phyloP scores from a whole-genome alignment of 2,888 invertebrate species.

The Lochmaea capreae region DNA sequence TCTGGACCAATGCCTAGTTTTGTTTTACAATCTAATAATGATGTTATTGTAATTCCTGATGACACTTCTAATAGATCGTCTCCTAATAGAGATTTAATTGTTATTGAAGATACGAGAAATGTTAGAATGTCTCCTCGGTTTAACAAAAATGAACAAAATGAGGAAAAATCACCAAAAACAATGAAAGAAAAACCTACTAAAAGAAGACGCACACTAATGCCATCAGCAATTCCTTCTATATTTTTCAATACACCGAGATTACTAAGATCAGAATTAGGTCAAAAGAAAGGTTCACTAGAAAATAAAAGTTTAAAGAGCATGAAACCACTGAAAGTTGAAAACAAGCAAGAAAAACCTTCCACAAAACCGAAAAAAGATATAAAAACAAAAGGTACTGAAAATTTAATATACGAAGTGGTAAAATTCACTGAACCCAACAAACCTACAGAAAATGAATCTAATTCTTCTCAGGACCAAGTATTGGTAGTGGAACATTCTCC shows the following conservation, averaged over 20 bases:
- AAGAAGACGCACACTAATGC: constrained; percentile 36
- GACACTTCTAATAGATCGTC: constrained; percentile 16
- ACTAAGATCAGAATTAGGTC: constrained; percentile 40
- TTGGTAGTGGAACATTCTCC: constrained; percentile 31
- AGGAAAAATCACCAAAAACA: not conserved
- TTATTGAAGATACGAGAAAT: constrained; percentile 19
- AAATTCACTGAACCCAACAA: constrained; percentile 16
- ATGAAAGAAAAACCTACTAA: constrained; percentile 34
- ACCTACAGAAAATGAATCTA: not conserved
- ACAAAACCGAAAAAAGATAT: constrained; percentile 23
- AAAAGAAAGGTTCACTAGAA: constrained; percentile 24
- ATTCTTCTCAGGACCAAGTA: constrained; percentile 17
- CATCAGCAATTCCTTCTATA: constrained; percentile 41
- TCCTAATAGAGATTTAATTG: constrained; percentile 1
- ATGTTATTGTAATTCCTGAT: constrained; percentile 17
- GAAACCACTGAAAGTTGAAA: constrained; percentile 13
- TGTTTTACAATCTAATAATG: constrained; percentile 6
- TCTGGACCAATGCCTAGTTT: constrained; percentile 10
- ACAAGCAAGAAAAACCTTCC: not conserved
- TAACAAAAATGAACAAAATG: constrained; percentile 8
- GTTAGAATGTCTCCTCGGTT: constrained; percentile 19
- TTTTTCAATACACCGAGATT: constrained; percentile 44
- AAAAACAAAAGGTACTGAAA: constrained; percentile 26
- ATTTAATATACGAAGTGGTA: constrained; percentile 39
- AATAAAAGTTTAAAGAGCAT: not conserved